These are phyloP conservation scores for Dysdera silvatica DNA, from an alignment of 1,140 invertebrate genomes.

Conservation along the genomic window DNA sequence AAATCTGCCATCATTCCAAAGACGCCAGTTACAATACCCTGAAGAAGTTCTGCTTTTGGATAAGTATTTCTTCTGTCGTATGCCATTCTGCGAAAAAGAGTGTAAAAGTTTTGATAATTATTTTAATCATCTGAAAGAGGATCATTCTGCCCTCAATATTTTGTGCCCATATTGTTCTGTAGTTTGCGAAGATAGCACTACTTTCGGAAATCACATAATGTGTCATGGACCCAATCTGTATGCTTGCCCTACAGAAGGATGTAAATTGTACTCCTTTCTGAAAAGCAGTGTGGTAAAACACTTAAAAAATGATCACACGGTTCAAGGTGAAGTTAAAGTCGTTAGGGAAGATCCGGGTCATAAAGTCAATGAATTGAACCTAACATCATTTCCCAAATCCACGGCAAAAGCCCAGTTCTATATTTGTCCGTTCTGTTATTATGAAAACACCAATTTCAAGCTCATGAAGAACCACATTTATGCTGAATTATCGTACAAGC, in stretches of 20 bases:
- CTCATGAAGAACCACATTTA: slow-evolving; percentile 22
- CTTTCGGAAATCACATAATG: slow-evolving; percentile 5
- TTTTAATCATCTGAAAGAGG: slow-evolving; percentile 4
- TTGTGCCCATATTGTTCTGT: slow-evolving; percentile 12
- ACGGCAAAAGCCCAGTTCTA: not conserved
- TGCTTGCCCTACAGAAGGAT: not conserved
- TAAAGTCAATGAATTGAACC: not conserved
- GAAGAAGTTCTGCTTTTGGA: too few species aligned
- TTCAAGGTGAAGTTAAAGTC: not conserved
- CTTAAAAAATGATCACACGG: not conserved
- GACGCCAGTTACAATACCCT: too few species aligned
- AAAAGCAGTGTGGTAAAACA: not conserved
- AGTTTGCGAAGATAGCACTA: not conserved
- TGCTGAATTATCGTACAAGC: slow-evolving; percentile 11
- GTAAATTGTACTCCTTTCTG: slow-evolving; percentile 3
- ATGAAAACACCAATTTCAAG: not conserved
- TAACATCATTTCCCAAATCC: not conserved
- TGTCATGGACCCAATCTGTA: slow-evolving; percentile 16
- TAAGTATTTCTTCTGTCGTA: slow-evolving; percentile 10
- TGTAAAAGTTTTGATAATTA: not conserved
- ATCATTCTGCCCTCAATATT: slow-evolving; percentile 13
- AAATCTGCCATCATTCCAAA: too few species aligned
- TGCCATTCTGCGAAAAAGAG: not conserved
- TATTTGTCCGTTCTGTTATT: slow-evolving; percentile 10
- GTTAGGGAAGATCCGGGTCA: not conserved